These are phyloP conservation scores for Zosterops hypoxanthus DNA, from an alignment of 2,113 vertebrate species.

Conservation along the genomic window DNA sequence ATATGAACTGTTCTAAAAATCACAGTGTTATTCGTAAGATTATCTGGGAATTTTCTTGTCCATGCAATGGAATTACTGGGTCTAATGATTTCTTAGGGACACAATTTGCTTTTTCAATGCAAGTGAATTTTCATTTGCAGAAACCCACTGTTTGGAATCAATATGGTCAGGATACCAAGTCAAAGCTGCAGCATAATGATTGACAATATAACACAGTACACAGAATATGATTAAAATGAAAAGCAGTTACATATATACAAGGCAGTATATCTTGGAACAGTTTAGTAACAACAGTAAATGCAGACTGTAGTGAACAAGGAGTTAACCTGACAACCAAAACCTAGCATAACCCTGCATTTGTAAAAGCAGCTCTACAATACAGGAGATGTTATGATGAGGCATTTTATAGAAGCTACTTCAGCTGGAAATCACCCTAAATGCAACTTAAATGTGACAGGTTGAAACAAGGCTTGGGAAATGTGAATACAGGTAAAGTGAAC, in stretches of 20 bases:
- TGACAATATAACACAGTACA: conserved; percentile 52
- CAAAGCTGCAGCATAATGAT: conserved; percentile 50
- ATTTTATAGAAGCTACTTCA: conserved; percentile 54
- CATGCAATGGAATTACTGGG: background rate
- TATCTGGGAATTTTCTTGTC: background rate
- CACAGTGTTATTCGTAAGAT: conserved; percentile 9
- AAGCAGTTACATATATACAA: conserved; percentile 58
- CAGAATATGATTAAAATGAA: conserved; percentile 57
- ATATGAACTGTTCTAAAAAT: conserved; percentile 10
- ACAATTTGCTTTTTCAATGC: background rate
- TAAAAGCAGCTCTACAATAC: conserved; percentile 57
- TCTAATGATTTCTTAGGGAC: background rate
- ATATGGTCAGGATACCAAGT: conserved; percentile 67
- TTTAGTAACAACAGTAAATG: conserved; percentile 60
- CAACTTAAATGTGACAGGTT: conserved; percentile 16
- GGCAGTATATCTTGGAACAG: conserved; percentile 50
- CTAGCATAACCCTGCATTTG: conserved; percentile 48
- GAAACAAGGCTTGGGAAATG: conserved; percentile 55
- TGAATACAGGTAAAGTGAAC: conserved; percentile 55
- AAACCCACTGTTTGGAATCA: conserved; percentile 38
- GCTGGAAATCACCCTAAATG: conserved; percentile 42
- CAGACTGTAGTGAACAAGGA: conserved; percentile 47
- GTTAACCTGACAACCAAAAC: conserved; percentile 65
- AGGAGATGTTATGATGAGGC: conserved; percentile 49
- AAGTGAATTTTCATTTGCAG: conserved; percentile 3